These are phyloP conservation scores for Cliona cf. orientalis DNA, from an alignment of 37 sponge, comb jelly and placozoan species.

Conservation along the genomic window DNA sequence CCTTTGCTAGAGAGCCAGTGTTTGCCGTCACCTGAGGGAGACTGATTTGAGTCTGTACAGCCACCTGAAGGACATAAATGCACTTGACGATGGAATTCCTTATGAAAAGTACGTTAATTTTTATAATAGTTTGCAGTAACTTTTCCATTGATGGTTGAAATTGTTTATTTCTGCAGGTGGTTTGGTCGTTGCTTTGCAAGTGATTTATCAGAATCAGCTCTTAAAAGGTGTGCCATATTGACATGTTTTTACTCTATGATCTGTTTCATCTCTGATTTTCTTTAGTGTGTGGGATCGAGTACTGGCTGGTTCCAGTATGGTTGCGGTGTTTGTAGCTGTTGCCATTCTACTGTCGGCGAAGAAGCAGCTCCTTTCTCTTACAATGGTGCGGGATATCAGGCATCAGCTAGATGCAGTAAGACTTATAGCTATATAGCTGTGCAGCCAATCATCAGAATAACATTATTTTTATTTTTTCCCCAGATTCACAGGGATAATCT, in stretches of 20 bases:
- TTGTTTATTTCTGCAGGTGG: conserved; percentile 41
- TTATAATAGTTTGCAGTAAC: not conserved
- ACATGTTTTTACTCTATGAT: not conserved
- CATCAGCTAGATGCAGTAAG: conserved; percentile 27
- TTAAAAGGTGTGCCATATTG: conserved; percentile 32
- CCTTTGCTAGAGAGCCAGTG: no score
- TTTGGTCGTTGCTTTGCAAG: conserved; percentile 48
- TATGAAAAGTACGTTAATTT: conserved; percentile 6
- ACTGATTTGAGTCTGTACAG: conserved; percentile 29
- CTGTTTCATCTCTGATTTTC: not conserved
- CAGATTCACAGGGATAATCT: conserved; percentile 46
- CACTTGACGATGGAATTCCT: conserved; percentile 25
- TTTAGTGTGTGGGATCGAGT: conserved; percentile 71
- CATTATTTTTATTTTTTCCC: not conserved
- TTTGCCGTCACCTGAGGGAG: conserved; percentile 23
- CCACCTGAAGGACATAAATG: conserved; percentile 21
- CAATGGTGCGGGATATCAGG: not conserved
- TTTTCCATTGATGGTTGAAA: not conserved
- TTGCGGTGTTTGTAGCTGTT: conserved; percentile 53
- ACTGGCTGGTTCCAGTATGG: conserved; percentile 45
- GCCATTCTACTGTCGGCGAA: conserved; percentile 32
- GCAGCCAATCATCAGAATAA: not conserved
- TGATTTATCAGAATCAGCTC: conserved; percentile 31
- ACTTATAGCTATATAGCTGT: not conserved
- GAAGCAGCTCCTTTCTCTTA: conserved; percentile 25